phyloP scores from a whole-genome alignment of 92 coral and sea anemone species.

The Zoanthus sansibaricus region DNA sequence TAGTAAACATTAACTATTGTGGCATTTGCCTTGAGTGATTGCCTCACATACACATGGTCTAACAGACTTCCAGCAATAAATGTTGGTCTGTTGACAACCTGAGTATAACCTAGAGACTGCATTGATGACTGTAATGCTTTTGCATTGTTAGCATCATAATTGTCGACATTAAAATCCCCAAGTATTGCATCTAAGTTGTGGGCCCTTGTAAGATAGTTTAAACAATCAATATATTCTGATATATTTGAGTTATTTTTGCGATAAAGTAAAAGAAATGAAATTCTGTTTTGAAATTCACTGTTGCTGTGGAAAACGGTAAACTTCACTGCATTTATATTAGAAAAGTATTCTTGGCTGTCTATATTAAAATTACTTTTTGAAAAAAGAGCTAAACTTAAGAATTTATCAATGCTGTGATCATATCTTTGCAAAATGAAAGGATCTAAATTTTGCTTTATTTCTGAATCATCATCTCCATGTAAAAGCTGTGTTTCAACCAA shows the following conservation, averaged over 20 bases:
- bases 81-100: slow-evolving; percentile 63
- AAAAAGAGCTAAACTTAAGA: slow-evolving; percentile 21
- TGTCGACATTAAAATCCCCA: slow-evolving; percentile 68
- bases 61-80: slow-evolving; percentile 72
- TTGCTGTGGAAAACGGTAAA: slow-evolving; percentile 31
- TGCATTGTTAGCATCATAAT: slow-evolving; percentile 53
- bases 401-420: background rate
- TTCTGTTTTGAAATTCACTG: slow-evolving; percentile 13
- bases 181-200: slow-evolving; percentile 55
- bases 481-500: slow-evolving; percentile 4
- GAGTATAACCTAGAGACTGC: slow-evolving; percentile 60
- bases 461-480: background rate
- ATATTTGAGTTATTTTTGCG: slow-evolving; percentile 57
- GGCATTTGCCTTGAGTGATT: slow-evolving; percentile 9
- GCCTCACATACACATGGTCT: slow-evolving; percentile 72
- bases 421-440: background rate
- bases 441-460: background rate
- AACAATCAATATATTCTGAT: slow-evolving; percentile 12
- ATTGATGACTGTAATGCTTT: slow-evolving; percentile 62
- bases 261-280: slow-evolving; percentile 41
- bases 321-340: slow-evolving; percentile 51
- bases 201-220: slow-evolving; percentile 34
- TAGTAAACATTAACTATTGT: slow-evolving; percentile 1
- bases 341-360: background rate
- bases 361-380: slow-evolving; percentile 32